Percentiles rank a stretch among this genome's conserved stretches.
phyloP scores from a whole-genome alignment of 1,140 invertebrate species.

The Macrosteles quadrilineatus region DNA sequence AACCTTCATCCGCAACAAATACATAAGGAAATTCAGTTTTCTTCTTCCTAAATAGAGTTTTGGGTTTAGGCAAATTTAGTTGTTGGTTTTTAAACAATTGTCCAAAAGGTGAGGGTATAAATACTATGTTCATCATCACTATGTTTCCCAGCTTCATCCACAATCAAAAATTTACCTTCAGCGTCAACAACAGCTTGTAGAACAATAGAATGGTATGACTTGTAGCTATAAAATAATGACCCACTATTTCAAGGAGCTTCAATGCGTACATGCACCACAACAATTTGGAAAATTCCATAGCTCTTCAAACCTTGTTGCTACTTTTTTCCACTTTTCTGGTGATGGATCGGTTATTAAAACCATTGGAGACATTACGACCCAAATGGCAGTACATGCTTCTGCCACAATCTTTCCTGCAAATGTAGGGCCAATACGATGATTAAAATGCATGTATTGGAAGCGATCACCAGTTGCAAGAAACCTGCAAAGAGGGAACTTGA shows the following conservation, averaged over 20 bases:
- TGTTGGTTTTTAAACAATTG: background rate
- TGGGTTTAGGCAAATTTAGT: constrained; percentile 21
- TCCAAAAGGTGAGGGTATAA: constrained; percentile 44
- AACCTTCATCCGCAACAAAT: constrained; percentile 55
- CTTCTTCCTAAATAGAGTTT: constrained; percentile 17
- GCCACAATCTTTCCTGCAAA: constrained; percentile 27
- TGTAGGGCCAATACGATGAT: constrained; percentile 7
- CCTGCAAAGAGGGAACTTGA: background rate
- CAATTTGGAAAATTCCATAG: constrained; percentile 51
- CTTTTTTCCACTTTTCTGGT: constrained; percentile 38
- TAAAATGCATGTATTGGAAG: constrained; percentile 11
- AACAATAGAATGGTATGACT: constrained; percentile 48
- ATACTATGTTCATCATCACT: constrained; percentile 49
- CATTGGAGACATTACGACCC: background rate
- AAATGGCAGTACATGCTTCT: constrained; percentile 24
- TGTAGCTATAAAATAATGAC: constrained; percentile 50
- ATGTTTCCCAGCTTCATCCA: constrained; percentile 46
- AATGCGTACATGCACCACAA: constrained; percentile 48
- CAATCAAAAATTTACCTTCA: constrained; percentile 48
- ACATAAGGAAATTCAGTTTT: constrained; percentile 23
- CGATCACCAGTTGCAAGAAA: constrained; percentile 8
- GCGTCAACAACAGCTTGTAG: constrained; percentile 47
- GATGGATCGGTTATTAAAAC: constrained; percentile 33
- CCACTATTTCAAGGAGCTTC: constrained; percentile 43
- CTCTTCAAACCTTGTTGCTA: constrained; percentile 42